Evolutionary conservation across 1,140 invertebrate species (phyloP).

Genomic region (Drosophila simulans): DNA sequence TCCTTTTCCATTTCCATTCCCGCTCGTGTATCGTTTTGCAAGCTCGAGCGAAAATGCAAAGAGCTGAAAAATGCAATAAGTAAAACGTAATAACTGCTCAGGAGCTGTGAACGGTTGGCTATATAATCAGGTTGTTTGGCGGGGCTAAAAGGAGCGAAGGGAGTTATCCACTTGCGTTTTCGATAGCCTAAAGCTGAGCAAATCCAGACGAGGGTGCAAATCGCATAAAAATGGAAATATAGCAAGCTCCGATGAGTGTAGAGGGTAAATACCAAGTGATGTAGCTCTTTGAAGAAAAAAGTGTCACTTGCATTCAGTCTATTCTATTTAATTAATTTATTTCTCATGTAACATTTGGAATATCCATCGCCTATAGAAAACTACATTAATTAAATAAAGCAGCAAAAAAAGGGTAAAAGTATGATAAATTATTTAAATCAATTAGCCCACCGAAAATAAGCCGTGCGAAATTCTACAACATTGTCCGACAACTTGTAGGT

Average conservation of each 20-base stretch:
- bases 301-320: too few species aligned
- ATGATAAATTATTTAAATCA: conserved; percentile 29
- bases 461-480: conserved; percentile 4
- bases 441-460: conserved; percentile 10
- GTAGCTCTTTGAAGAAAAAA: not conserved
- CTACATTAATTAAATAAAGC: too few species aligned
- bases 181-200: conserved; percentile 14
- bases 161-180: conserved; percentile 18
- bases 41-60: conserved; percentile 54
- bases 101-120: conserved; percentile 31
- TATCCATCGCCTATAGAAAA: not conserved
- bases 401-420: not conserved
- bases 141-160: not conserved
- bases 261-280: not conserved
- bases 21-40: conserved; percentile 53
- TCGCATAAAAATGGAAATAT: not conserved
- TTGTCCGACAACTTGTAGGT: conserved; percentile 45
- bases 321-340: too few species aligned
- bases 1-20: conserved; percentile 7
- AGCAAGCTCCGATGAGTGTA: not conserved
- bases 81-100: conserved; percentile 72
- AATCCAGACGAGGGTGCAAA: conserved; percentile 1
- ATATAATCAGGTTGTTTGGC: conserved; percentile 24
- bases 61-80: conserved; percentile 69
- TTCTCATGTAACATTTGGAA: too few species aligned